These are phyloP conservation scores for Colaptes auratus DNA, from an alignment of 2,113 vertebrate genomes.

Conservation along the genomic window DNA sequence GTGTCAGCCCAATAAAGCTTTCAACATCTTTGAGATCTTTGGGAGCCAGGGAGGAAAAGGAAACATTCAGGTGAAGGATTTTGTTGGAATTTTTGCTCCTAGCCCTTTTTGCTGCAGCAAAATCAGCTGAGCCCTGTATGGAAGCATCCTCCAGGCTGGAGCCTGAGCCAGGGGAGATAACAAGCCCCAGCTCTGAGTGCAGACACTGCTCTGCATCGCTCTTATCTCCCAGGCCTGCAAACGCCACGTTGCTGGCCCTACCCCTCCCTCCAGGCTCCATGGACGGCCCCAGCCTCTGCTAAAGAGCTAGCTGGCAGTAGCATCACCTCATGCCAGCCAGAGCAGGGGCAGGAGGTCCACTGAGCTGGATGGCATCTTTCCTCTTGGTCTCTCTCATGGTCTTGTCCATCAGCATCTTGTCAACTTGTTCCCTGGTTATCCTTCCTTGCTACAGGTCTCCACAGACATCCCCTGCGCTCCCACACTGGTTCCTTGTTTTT, in stretches of 20 bases:
- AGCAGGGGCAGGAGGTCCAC: not conserved
- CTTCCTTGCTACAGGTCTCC: not conserved
- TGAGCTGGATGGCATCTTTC: not conserved
- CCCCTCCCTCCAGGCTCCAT: not conserved
- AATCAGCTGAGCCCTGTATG: not conserved
- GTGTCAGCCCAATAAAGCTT: not conserved
- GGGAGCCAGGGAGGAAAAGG: not conserved
- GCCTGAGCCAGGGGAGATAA: not conserved
- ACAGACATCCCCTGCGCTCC: not conserved
- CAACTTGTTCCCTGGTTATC: not conserved
- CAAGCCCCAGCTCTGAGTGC: rapidly evolving
- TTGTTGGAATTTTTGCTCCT: not conserved
- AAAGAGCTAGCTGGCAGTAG: not conserved
- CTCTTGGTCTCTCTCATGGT: not conserved
- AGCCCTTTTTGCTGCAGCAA: not conserved
- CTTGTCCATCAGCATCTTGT: not conserved
- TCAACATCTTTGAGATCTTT: not conserved
- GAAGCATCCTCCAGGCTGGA: not conserved
- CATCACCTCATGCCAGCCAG: not conserved
- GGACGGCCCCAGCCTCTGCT: not conserved
- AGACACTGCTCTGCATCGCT: rapidly evolving
- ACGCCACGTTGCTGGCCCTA: not conserved
- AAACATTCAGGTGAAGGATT: not conserved
- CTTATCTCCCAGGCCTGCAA: not conserved
- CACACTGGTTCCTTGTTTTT: not conserved